phyloP scores from a whole-genome alignment of 1,140 invertebrate genomes.

The Saccostrea cuccullata region DNA sequence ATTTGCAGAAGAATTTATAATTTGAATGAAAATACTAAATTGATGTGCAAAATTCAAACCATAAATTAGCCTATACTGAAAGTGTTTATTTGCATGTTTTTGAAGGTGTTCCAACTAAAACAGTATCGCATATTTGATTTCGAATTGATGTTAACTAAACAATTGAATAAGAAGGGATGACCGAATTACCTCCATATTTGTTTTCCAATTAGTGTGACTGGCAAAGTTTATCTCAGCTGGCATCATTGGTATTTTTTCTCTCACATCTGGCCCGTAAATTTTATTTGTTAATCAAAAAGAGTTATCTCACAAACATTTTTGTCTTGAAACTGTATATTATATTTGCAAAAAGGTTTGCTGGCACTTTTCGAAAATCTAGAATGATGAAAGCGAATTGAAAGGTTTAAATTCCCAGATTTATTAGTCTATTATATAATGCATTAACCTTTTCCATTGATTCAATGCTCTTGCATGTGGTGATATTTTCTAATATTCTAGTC shows the following conservation, averaged over 20 bases:
- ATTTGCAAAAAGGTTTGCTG: not conserved
- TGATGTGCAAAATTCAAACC: no score
- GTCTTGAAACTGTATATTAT: not conserved
- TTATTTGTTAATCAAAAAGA: constrained; percentile 10
- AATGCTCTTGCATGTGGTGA: no score
- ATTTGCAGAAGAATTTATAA: no score
- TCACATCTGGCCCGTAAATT: not conserved
- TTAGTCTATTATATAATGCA: not conserved
- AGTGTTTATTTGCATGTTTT: no score
- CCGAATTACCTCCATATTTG: not conserved
- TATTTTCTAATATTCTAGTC: no score
- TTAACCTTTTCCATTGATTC: no score
- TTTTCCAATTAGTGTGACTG: constrained; percentile 3
- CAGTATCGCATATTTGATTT: no score
- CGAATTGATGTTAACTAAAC: no score
- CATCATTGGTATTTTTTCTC: not conserved
- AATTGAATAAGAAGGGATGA: not conserved
- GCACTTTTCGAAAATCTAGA: not conserved
- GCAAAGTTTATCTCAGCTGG: constrained; percentile 12
- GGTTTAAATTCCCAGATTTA: not conserved
- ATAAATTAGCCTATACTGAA: no score
- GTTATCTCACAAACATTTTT: constrained; percentile 11
- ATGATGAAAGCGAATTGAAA: constrained; percentile 5
- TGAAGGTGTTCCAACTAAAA: no score
- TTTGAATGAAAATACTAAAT: no score